Evolutionary conservation across 2,113 vertebrate genomes (phyloP).

Genomic region (Propithecus coquereli): DNA sequence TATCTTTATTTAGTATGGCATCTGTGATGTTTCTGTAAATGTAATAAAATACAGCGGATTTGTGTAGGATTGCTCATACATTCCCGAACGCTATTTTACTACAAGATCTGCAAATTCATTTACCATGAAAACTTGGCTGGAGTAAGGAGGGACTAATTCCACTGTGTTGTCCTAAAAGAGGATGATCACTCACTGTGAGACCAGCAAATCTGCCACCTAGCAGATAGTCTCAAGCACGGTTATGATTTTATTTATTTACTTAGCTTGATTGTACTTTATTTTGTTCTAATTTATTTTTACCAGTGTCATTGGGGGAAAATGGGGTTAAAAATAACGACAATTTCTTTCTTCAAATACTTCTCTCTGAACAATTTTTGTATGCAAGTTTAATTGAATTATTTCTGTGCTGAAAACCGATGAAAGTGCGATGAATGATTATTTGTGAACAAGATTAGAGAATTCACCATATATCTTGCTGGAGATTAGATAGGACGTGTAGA

Average conservation of each 20-base stretch:
- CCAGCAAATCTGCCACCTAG: background rate
- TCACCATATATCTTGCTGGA: background rate
- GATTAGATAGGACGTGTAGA: background rate
- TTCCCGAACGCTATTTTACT: background rate
- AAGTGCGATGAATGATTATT: background rate
- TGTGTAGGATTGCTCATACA: background rate
- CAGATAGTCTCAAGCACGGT: accelerated
- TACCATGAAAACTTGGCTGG: background rate
- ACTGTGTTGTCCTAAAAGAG: background rate
- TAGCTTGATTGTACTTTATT: background rate
- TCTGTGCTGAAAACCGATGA: background rate
- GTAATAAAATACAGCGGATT: background rate
- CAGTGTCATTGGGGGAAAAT: background rate
- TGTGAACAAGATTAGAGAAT: background rate
- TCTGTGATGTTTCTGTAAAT: background rate
- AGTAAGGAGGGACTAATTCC: background rate
- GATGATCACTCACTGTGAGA: background rate
- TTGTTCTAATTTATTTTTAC: background rate
- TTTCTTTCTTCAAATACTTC: background rate
- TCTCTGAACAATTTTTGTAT: background rate
- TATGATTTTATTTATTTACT: background rate
- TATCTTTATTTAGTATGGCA: background rate
- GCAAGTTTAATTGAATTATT: background rate
- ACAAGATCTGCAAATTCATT: background rate
- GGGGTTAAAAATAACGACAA: background rate